These are phyloP conservation scores for Sebastes jordani DNA, from an alignment of 2,797 vertebrate species.

Conservation along the genomic window DNA sequence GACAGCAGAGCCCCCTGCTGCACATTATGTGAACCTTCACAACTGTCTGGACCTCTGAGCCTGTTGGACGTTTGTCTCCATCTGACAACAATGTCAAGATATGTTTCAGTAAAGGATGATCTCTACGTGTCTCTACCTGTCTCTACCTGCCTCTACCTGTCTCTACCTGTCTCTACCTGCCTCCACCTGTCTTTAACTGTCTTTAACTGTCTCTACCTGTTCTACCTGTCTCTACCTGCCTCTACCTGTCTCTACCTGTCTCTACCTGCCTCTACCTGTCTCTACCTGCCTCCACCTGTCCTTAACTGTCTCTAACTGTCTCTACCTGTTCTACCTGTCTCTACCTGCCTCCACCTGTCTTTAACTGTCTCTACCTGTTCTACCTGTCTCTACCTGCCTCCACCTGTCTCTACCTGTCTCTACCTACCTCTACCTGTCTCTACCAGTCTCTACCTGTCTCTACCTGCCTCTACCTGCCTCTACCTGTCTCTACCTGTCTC, in stretches of 20 bases:
- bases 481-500: too few species aligned
- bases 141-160: too few species aligned
- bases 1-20: constrained; percentile 50
- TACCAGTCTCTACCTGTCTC: rapidly evolving
- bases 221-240: rapidly evolving
- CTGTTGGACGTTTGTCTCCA: background rate
- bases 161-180: rapidly evolving
- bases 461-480: too few species aligned
- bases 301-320: too few species aligned
- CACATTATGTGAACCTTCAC: background rate
- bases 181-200: too few species aligned
- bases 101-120: background rate
- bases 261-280: too few species aligned
- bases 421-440: too few species aligned
- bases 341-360: rapidly evolving
- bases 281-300: too few species aligned
- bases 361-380: too few species aligned
- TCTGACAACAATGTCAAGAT: background rate
- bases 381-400: too few species aligned
- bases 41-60: background rate
- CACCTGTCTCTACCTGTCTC: rapidly evolving
- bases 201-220: rapidly evolving
- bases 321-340: rapidly evolving
- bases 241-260: too few species aligned
- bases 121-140: too few species aligned